phyloP scores from a whole-genome alignment of 2,888 invertebrate species.

The Norana najaformis region DNA sequence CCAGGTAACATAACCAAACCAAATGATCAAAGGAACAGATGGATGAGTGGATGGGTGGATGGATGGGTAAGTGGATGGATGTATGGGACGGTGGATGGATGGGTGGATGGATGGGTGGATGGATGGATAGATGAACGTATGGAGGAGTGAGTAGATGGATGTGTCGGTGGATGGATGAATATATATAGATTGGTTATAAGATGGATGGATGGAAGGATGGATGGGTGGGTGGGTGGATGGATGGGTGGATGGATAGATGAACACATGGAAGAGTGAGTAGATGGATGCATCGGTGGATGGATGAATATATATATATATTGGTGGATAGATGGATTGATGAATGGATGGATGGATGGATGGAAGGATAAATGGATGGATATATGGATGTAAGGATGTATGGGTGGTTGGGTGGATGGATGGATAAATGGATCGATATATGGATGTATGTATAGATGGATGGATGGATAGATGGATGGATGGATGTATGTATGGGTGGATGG shows the following conservation, averaged over 20 bases:
- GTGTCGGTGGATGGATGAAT: neutral
- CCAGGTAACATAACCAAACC: conserved; percentile 49
- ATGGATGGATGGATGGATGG: neutral
- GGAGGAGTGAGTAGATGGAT: neutral
- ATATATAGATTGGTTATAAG: no score
- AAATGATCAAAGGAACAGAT: neutral
- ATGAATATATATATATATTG: no score
- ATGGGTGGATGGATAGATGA: no score
- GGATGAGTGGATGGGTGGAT: neutral
- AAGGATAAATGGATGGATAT: no score
- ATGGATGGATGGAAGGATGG: neutral
- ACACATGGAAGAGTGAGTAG: neutral
- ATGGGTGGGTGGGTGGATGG: neutral
- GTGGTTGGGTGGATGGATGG: no score
- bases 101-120: neutral
- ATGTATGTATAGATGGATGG: no score
- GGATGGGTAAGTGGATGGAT: neutral
- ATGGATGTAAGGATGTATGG: no score
- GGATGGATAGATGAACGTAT: neutral
- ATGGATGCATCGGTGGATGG: neutral
- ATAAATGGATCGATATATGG: no score
- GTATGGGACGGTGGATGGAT: neutral
- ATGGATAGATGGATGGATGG: no score
- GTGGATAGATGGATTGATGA: neutral
- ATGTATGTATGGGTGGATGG: no score